phyloP scores from a whole-genome alignment of 2,888 invertebrate species.

The Helleia helle region DNA sequence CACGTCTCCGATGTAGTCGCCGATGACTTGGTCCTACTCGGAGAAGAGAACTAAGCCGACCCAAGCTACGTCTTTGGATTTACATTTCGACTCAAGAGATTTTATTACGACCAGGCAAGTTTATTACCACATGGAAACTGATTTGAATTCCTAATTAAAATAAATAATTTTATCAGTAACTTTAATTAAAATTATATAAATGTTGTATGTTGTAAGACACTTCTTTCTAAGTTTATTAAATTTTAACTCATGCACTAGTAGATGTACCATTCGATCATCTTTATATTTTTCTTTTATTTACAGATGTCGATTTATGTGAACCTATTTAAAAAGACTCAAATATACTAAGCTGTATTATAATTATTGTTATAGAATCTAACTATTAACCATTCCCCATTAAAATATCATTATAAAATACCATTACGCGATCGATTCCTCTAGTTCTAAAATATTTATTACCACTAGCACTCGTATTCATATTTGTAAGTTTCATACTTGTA shows the following conservation, averaged over 20 bases:
- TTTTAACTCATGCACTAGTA: constrained; percentile 5
- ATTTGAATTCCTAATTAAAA: neutral
- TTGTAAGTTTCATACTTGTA: neutral
- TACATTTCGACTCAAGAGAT: too few relatives aligned
- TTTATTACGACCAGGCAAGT: too few relatives aligned
- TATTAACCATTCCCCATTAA: neutral
- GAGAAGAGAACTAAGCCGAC: constrained; percentile 53
- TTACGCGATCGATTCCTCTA: neutral
- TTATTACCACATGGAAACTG: too few relatives aligned
- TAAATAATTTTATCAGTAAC: neutral
- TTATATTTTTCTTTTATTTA: neutral
- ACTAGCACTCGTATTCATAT: neutral
- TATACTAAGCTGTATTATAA: constrained; percentile 7
- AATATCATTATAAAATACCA: constrained; percentile 3
- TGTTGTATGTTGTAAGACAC: neutral
- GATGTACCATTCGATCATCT: constrained; percentile 4
- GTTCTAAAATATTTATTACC: neutral
- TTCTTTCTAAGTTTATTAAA: constrained; percentile 5
- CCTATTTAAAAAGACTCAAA: constrained; percentile 11
- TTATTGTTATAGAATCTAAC: neutral
- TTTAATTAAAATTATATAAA: constrained; percentile 4
- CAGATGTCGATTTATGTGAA: neutral
- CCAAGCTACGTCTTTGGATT: too few relatives aligned
- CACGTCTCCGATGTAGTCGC: constrained; percentile 96
- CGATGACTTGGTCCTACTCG: constrained; percentile 89